These are phyloP conservation scores for Chondrilla cf. caribensis DNA, from an alignment of 37 sponge, comb jelly and placozoan species.

Conservation along the genomic window DNA sequence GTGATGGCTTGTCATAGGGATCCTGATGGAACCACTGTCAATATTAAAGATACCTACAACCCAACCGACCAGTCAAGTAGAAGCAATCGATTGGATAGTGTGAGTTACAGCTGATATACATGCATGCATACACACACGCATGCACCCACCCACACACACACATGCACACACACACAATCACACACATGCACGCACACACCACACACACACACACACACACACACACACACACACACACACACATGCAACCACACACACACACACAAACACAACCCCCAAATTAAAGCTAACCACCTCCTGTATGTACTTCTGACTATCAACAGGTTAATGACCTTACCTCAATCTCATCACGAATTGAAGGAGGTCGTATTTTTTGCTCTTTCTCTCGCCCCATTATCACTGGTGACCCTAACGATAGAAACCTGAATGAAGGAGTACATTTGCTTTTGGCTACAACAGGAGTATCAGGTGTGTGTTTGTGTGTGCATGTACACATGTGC, in stretches of 20 bases:
- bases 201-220: constrained; percentile 20
- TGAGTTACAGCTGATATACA: constrained; percentile 18
- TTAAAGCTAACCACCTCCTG: not conserved
- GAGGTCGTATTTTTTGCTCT: constrained; percentile 2
- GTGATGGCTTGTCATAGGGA: constrained; percentile 7
- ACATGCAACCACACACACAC: constrained; percentile 21
- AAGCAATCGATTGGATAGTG: not conserved
- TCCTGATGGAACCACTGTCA: not conserved
- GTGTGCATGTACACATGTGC: too few species aligned
- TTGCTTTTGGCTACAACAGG: not conserved
- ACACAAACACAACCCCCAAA: not conserved
- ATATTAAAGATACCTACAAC: not conserved
- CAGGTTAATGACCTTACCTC: not conserved
- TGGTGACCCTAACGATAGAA: not conserved
- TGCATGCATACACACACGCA: not conserved
- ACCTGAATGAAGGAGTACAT: not conserved
- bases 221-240: constrained; percentile 33
- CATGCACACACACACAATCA: too few species aligned
- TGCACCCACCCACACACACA: too few species aligned
- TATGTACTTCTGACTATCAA: not conserved
- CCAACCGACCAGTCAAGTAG: not conserved
- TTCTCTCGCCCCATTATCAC: not conserved
- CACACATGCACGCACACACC: too few species aligned
- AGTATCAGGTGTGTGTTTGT: constrained; percentile 25
- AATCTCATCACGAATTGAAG: not conserved